phyloP scores from a whole-genome alignment of 2,797 vertebrate genomes.

The Lepilemur septentrionalis region DNA sequence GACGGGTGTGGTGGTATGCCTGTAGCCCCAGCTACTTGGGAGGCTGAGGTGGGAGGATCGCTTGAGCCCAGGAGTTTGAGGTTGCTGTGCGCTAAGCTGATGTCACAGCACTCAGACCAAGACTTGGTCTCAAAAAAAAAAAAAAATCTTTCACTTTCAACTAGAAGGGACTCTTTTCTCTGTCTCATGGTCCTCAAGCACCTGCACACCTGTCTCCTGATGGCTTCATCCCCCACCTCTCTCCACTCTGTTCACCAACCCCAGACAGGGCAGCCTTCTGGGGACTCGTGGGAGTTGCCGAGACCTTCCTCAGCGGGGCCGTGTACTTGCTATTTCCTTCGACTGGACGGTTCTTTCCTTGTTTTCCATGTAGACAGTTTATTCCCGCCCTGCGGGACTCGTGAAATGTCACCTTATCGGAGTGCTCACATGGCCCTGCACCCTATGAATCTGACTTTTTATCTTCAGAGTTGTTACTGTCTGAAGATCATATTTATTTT shows the following conservation, averaged over 20 bases:
- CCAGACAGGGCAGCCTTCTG: fast-evolving
- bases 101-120: neutral
- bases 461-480: neutral
- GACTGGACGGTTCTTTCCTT: neutral
- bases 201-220: fast-evolving
- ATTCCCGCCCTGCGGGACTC: neutral
- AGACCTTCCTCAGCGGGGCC: too few relatives aligned
- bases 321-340: neutral
- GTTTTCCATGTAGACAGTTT: neutral
- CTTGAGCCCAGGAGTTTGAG: neutral
- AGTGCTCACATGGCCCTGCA: neutral
- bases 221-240: fast-evolving
- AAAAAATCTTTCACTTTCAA: fast-evolving
- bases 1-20: neutral
- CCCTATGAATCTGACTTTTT: neutral
- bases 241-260: fast-evolving
- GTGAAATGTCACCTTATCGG: neutral
- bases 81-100: neutral
- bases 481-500: neutral
- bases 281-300: fast-evolving
- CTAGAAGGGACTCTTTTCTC: neutral
- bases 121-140: neutral
- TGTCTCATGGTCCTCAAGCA: neutral
- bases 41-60: neutral
- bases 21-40: neutral